Evolutionary conservation across 2,113 vertebrate genomes (phyloP).

Genomic region (Forbesichthys papilliferus): DNA sequence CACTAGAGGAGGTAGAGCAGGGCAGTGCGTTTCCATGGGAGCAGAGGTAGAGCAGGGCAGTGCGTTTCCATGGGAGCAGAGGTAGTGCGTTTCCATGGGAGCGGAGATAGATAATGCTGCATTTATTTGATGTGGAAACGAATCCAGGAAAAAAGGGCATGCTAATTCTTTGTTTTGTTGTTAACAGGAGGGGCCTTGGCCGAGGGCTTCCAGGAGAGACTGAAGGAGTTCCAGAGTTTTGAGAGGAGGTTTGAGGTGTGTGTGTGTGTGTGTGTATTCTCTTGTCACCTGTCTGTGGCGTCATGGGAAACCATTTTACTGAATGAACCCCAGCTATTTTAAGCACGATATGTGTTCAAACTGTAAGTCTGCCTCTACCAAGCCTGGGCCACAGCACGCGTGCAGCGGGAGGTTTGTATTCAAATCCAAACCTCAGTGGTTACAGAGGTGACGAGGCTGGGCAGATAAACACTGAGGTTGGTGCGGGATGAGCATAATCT

Average conservation of each 20-base stretch:
- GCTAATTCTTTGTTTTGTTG: neutral
- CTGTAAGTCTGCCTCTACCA: no score
- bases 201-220: conserved; percentile 92
- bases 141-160: neutral
- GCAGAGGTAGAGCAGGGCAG: no score
- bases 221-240: conserved; percentile 95
- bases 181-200: conserved; percentile 88
- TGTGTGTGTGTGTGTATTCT: conserved; percentile 12
- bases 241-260: conserved; percentile 96
- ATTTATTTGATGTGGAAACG: neutral
- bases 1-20: no score
- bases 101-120: no score
- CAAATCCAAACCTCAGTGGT: neutral
- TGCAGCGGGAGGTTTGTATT: neutral
- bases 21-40: no score
- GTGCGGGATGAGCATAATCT: conserved; percentile 5
- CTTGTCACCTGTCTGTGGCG: neutral
- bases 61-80: no score
- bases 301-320: neutral
- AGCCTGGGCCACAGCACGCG: no score
- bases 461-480: conserved; percentile 9
- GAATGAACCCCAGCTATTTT: neutral
- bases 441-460: neutral
- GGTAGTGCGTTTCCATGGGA: no score
- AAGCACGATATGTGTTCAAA: no score